Conservation (phyloP, 2,113 vertebrate species). For the Mus spicilegus region DNA sequence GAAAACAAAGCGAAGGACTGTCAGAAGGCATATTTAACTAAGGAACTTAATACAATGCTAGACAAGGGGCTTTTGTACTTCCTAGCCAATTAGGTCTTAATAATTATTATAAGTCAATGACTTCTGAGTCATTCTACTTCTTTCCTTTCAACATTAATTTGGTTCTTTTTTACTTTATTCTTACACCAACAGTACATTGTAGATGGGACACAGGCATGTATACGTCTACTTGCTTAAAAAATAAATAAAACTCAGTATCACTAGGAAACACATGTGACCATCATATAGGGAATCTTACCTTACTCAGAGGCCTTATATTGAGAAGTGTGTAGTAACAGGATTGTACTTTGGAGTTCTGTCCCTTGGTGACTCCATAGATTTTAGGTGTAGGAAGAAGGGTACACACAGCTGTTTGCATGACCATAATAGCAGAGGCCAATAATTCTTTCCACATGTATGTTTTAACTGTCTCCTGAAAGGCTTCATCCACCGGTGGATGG, state of each 20-base stretch:
- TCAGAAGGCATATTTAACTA: slow-evolving; percentile 23
- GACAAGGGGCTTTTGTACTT: slow-evolving; percentile 44
- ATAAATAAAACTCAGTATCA: not conserved
- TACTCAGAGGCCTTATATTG: slow-evolving; percentile 16
- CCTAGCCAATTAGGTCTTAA: not conserved
- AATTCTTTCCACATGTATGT: not conserved
- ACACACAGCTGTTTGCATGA: not conserved
- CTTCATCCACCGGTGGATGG: no score
- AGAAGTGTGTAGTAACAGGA: not conserved
- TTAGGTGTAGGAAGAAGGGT: not conserved
- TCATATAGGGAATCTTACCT: not conserved
- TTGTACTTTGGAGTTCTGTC: not conserved
- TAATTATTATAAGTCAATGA: not conserved
- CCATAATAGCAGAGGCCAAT: not conserved
- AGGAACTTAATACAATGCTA: slow-evolving; percentile 30
- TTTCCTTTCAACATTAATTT: not conserved
- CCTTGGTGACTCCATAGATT: not conserved
- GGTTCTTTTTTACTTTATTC: slow-evolving; percentile 9
- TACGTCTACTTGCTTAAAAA: slow-evolving; percentile 24
- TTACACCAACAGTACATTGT: not conserved
- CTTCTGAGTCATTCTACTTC: not conserved
- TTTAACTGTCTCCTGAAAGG: not conserved
- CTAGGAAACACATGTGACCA: not conserved
- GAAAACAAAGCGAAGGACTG: not conserved
- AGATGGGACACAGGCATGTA: not conserved